phyloP scores from a whole-genome alignment of 2,113 vertebrate species.

The Equus przewalskii region DNA sequence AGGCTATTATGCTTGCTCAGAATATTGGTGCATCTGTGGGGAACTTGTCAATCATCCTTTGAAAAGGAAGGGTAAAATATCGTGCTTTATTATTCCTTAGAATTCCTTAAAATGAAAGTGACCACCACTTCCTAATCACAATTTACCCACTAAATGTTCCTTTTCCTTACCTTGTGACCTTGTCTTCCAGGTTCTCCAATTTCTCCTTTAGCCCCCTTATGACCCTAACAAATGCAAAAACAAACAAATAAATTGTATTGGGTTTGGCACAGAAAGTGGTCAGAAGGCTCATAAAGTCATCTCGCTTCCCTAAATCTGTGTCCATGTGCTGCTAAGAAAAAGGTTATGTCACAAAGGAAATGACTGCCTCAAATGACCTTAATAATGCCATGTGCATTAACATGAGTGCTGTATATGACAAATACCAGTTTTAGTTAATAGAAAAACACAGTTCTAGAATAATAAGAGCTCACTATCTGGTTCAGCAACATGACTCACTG shows the following conservation, averaged over 20 bases:
- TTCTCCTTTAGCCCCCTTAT: constrained; percentile 97
- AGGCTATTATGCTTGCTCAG: constrained; percentile 2
- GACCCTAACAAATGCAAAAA: constrained; percentile 90
- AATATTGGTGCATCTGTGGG: neutral
- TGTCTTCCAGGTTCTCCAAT: constrained; percentile 97
- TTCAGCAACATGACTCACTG: neutral
- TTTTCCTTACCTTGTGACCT: constrained; percentile 95
- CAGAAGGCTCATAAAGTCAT: neutral
- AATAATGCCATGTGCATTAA: neutral
- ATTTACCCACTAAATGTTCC: neutral
- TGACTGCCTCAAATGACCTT: neutral
- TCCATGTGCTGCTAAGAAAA: neutral
- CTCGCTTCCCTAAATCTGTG: neutral
- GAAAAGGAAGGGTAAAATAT: neutral
- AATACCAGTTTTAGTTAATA: neutral
- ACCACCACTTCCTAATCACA: neutral
- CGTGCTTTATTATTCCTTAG: neutral
- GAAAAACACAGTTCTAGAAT: neutral
- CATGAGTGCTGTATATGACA: neutral
- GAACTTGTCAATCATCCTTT: neutral
- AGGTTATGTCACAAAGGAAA: neutral
- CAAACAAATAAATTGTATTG: neutral
- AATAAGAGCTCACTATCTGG: neutral
- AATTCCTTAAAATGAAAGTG: neutral
- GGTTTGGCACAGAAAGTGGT: neutral